Percentiles rank a stretch among this genome's conserved stretches.
Evolutionary conservation across 2,888 invertebrate genomes (phyloP).

Genomic region (Ariolimax columbianus): DNA sequence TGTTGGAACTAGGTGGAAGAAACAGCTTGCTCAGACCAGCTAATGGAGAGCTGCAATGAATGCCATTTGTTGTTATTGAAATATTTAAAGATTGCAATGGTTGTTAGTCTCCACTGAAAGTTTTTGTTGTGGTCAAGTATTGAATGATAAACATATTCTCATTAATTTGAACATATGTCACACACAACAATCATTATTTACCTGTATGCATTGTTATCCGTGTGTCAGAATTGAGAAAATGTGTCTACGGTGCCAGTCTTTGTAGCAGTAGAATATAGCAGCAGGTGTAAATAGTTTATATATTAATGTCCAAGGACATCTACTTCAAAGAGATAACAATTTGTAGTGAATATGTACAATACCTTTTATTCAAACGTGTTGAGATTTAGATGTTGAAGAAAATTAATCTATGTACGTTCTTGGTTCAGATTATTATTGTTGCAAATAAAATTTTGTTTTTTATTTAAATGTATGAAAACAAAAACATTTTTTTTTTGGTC

Average conservation of each 20-base stretch:
- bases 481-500: neutral
- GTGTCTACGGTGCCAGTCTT: neutral
- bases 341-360: conserved; percentile 1
- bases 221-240: neutral
- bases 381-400: neutral
- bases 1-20: too few relatives aligned
- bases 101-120: neutral
- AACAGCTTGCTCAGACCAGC: too few relatives aligned
- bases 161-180: neutral
- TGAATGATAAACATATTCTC: neutral
- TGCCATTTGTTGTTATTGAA: too few relatives aligned
- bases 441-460: neutral
- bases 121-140: neutral
- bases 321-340: neutral
- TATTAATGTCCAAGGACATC: neutral
- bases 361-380: neutral
- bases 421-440: neutral
- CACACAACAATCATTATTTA: neutral
- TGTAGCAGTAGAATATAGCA: neutral
- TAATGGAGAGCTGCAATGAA: too few relatives aligned
- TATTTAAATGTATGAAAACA: neutral
- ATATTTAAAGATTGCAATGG: too few relatives aligned
- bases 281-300: neutral
- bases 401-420: neutral
- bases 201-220: neutral